Conservation (phyloP, 2,888 invertebrate genomes). For the Pandemis corylana region DNA sequence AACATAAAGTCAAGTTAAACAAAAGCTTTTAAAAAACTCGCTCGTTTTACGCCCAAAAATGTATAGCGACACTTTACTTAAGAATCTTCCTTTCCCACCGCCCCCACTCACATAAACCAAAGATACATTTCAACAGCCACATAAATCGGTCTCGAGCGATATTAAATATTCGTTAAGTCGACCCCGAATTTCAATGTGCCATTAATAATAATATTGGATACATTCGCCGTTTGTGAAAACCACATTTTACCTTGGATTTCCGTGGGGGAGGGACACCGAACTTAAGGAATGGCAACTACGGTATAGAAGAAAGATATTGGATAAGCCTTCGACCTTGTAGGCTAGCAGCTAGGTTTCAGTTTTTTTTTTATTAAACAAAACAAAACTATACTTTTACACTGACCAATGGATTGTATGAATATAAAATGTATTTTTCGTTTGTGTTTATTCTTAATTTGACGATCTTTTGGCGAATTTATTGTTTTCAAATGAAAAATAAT, state of each 20-base stretch:
- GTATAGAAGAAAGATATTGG: too few relatives aligned
- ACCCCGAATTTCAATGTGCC: constrained; percentile 63
- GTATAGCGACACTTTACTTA: constrained; percentile 14
- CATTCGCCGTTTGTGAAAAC: constrained; percentile 54
- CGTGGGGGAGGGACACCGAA: constrained; percentile 2
- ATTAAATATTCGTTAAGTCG: constrained; percentile 82
- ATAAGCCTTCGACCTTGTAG: too few relatives aligned
- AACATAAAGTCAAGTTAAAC: too few relatives aligned
- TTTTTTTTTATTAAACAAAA: too few relatives aligned
- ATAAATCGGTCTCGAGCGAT: constrained; percentile 69
- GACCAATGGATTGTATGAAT: too few relatives aligned
- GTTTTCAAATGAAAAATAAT: too few relatives aligned
- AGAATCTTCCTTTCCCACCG: constrained; percentile 31
- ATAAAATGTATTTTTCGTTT: too few relatives aligned
- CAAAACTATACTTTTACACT: too few relatives aligned
- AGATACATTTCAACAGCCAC: constrained; percentile 59
- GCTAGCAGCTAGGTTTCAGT: too few relatives aligned
- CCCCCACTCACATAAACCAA: constrained; percentile 52
- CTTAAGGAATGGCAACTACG: too few relatives aligned
- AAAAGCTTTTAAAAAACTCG: neutral
- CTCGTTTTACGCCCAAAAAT: neutral
- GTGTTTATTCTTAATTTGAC: too few relatives aligned
- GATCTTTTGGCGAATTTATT: too few relatives aligned
- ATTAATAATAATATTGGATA: constrained; percentile 78
- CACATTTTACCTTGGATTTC: constrained; percentile 43